These are phyloP conservation scores for Cygnus atratus DNA, from an alignment of 2,113 vertebrate species.

Conservation along the genomic window DNA sequence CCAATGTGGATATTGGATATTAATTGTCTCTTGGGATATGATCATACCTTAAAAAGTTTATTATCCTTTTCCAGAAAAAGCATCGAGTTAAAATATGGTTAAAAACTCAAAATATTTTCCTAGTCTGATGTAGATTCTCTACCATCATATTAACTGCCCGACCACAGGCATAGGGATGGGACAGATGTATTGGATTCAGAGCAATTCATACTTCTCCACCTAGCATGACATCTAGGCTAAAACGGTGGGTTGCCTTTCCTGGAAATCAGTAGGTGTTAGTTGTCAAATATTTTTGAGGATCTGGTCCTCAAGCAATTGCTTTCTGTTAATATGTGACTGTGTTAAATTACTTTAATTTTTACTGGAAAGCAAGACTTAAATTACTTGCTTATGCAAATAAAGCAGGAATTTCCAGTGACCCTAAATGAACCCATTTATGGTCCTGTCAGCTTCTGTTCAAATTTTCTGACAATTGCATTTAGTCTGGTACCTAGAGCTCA, in stretches of 20 bases:
- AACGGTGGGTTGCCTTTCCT: not conserved
- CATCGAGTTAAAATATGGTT: not conserved
- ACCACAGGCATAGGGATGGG: not conserved
- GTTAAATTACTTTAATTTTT: not conserved
- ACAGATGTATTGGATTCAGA: not conserved
- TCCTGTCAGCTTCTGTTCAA: conserved; percentile 17
- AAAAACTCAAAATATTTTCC: not conserved
- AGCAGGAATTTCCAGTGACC: conserved; percentile 14
- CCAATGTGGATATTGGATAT: not conserved
- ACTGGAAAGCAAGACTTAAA: not conserved
- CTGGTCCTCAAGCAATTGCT: not conserved
- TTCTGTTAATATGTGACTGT: not conserved
- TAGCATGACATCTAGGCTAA: not conserved
- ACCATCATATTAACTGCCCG: not conserved
- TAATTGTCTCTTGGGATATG: not conserved
- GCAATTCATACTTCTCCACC: not conserved
- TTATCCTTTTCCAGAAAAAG: not conserved
- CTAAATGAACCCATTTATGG: conserved; percentile 12
- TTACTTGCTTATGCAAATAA: conserved; percentile 4
- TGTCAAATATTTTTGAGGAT: not conserved
- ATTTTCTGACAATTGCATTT: conserved; percentile 34
- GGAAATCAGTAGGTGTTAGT: not conserved
- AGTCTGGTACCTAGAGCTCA: not conserved
- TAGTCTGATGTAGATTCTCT: not conserved
- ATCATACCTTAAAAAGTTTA: not conserved